Conservation (phyloP, 2,113 vertebrate genomes). For the Atractosteus spatula region DNA sequence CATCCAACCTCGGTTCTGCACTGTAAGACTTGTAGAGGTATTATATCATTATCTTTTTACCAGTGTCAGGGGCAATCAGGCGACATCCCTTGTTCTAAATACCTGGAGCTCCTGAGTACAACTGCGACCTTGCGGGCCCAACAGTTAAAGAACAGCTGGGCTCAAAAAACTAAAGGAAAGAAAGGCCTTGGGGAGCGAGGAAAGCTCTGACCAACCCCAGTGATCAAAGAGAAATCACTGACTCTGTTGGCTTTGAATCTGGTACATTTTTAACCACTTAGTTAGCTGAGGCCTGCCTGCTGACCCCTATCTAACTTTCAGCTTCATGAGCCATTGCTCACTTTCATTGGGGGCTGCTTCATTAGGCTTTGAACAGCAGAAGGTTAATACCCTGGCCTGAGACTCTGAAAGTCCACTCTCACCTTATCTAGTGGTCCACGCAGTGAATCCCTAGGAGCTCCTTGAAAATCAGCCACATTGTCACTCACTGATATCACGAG, state of each 20-base stretch:
- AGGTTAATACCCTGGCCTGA: no score
- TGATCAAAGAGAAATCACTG: constrained; percentile 18
- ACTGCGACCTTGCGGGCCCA: not conserved
- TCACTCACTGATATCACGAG: no score
- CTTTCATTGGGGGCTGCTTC: not conserved
- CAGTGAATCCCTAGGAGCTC: no score
- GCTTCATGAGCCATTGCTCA: not conserved
- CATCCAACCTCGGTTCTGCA: no score
- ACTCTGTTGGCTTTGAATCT: not conserved
- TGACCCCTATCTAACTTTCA: constrained; percentile 12
- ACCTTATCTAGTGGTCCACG: no score
- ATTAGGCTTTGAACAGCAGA: not conserved
- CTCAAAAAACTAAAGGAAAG: not conserved
- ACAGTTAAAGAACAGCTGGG: no score
- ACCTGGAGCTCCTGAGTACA: not conserved
- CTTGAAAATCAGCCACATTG: no score
- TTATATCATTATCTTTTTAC: not conserved
- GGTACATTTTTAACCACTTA: constrained; percentile 8
- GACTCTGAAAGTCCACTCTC: no score
- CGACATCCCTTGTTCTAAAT: not conserved
- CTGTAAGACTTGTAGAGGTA: no score
- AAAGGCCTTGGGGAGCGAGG: not conserved
- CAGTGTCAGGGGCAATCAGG: not conserved
- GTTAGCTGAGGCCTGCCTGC: constrained; percentile 4
- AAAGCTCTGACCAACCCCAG: constrained; percentile 3